Evolutionary conservation across 2,797 vertebrate genomes (phyloP).

Genomic region (Coregonus ussuriensis): DNA sequence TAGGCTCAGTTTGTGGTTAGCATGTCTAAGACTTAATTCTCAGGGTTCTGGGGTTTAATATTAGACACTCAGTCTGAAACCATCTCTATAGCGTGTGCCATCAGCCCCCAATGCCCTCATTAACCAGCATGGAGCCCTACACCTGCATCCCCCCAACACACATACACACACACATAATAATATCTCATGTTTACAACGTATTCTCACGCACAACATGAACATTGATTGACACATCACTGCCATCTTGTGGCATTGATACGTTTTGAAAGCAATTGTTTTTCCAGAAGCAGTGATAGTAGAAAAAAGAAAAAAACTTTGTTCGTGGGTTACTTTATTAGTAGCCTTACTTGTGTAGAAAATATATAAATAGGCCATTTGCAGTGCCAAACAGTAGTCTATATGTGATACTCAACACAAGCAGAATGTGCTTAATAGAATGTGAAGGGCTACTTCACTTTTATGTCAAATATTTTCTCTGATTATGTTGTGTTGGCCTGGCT

Average conservation of each 20-base stretch:
- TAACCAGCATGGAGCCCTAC: constrained; percentile 57
- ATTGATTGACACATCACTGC: constrained; percentile 24
- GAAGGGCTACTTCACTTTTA: neutral
- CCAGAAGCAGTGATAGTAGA: too few species aligned
- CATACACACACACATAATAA: neutral
- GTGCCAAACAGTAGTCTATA: too few species aligned
- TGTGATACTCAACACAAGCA: too few species aligned
- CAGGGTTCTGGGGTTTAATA: constrained; percentile 35
- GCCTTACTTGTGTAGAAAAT: too few species aligned
- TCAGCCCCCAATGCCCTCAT: constrained; percentile 60
- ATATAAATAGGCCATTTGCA: too few species aligned
- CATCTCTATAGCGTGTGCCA: constrained; percentile 51
- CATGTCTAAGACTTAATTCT: neutral
- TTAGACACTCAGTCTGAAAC: constrained; percentile 38
- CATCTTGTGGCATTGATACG: constrained; percentile 48
- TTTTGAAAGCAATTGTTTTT: neutral
- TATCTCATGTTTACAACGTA: neutral
- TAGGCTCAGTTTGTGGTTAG: neutral
- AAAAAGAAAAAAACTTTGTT: too few species aligned
- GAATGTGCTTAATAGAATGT: too few species aligned
- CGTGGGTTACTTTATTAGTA: too few species aligned
- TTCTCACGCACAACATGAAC: neutral
- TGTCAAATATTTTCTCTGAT: too few species aligned
- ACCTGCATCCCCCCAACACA: constrained; percentile 52
- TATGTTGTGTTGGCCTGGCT: too few species aligned